A percentile compares a stretch with the other conserved stretches of the same genome.
These are phyloP conservation scores for Punctoribates punctum DNA, from an alignment of 2,888 invertebrate genomes.

Conservation along the genomic window DNA sequence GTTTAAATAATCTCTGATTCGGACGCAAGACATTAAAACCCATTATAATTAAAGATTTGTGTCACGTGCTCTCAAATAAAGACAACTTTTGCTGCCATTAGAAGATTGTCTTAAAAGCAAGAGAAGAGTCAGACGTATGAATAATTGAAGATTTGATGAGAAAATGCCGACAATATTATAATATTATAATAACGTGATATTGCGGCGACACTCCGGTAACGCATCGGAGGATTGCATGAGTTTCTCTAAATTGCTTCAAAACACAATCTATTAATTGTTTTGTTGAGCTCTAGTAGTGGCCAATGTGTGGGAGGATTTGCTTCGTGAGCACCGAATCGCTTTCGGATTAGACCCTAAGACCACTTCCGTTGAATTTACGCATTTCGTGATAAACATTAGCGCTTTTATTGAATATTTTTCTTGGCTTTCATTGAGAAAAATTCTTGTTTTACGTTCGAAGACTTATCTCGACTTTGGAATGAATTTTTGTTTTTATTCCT, in stretches of 20 bases:
- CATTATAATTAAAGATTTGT: not conserved
- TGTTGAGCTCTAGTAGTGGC: not conserved
- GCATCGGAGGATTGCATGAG: conserved; percentile 27
- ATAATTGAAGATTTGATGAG: not conserved
- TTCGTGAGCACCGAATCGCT: conserved; percentile 28
- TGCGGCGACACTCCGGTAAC: not conserved
- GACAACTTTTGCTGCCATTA: not conserved
- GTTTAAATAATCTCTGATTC: not conserved
- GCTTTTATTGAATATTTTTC: conserved; percentile 1
- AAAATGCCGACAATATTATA: not conserved
- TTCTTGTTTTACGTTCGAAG: conserved; percentile 25
- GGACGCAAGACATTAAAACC: not conserved
- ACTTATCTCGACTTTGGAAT: not conserved
- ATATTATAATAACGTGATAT: conserved; percentile 22
- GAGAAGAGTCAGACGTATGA: not conserved
- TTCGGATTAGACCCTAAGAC: not conserved
- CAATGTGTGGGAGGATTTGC: conserved; percentile 28
- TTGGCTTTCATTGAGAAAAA: conserved; percentile 25
- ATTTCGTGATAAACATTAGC: conserved; percentile 34
- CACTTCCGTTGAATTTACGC: conserved; percentile 28
- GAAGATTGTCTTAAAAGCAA: too few relatives aligned
- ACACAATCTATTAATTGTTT: conserved; percentile 21
- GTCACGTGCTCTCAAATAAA: conserved; percentile 9
- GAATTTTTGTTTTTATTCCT: conserved; percentile 9
- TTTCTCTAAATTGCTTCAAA: conserved; percentile 37